These are phyloP conservation scores for Acrobasis suavella DNA, from an alignment of 2,888 invertebrate species.

Conservation along the genomic window DNA sequence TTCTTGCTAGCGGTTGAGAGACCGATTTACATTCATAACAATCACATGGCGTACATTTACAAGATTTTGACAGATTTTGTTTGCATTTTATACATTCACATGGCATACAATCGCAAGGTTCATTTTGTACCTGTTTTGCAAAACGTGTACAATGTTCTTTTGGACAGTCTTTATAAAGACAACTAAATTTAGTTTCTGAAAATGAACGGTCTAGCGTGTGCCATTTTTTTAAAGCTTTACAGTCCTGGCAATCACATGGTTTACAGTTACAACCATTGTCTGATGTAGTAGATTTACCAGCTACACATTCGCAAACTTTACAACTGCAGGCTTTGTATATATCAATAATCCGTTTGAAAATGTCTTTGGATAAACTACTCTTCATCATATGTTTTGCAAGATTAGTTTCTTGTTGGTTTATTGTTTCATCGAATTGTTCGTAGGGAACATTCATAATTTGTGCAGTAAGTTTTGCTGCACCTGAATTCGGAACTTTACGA, in stretches of 20 bases:
- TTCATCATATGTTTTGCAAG: constrained; percentile 1
- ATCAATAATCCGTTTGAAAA: constrained; percentile 57
- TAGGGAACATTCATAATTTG: constrained; percentile 53
- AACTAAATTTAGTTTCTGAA: neutral
- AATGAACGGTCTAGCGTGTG: neutral
- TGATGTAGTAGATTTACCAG: constrained; percentile 32
- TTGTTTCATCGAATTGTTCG: constrained; percentile 41
- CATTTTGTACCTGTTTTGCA: neutral
- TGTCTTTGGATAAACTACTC: constrained; percentile 41
- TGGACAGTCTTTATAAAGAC: neutral
- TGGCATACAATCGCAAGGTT: constrained; percentile 45
- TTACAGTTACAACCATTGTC: constrained; percentile 45
- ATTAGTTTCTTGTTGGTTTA: constrained; percentile 16
- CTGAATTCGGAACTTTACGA: constrained; percentile 28
- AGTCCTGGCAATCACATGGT: constrained; percentile 49
- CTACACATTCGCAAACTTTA: constrained; percentile 65
- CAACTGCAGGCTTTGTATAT: constrained; percentile 66
- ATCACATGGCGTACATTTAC: constrained; percentile 48
- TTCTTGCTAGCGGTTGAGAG: constrained; percentile 1
- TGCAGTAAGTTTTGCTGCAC: constrained; percentile 49
- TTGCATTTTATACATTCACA: constrained; percentile 43
- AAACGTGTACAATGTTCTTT: neutral
- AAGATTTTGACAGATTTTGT: constrained; percentile 26
- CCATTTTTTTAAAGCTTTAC: constrained; percentile 32
- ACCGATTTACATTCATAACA: constrained; percentile 36